Base-by-base conservation (phyloP, 2,797 vertebrate genomes). In the Salarias fasciatus region DNA sequence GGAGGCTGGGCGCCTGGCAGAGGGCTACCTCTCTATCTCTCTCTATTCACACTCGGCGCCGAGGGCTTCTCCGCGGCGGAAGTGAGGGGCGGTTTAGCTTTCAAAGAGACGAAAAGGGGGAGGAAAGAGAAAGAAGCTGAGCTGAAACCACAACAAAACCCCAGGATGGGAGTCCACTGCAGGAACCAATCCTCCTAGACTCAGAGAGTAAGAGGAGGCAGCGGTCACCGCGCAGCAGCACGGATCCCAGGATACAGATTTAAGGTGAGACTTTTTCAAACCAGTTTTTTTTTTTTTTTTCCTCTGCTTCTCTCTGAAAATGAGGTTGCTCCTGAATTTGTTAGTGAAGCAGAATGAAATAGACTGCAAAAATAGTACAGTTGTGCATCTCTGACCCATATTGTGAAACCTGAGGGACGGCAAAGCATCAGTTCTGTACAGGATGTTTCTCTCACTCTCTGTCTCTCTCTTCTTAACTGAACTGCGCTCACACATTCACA, bases 211-310 rank as follows among this genome's bases (percentile, higher is more conserved):
- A 6, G 50, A 69, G 60, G 59, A 68, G 68, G 58, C 74, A 75
- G 57, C 53, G 40, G 62, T 59, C 69, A 71, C 66, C 67, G 67
- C 65, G 58, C 50, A 72, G 64, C 54, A 61, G 56, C 72, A 29
- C 68, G 41, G 57, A 41, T 48, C 55, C 56, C 50, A 79, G 44
- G 63, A 63, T 11, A 54, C 53, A 78, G 36, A 83, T 79, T 80
- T 49, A 86, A 89, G 90, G 90, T 91, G 80, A 88, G 88, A 74
- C 62, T 77, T 82, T 77, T 66, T 53, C 3, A 56, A 56, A 40
- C 15, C 43, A 43, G 46, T 35, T 9, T 35, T 35, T 35, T 35
- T 35, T 35, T 35, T 35, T 35, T 35, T 35, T 35, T 31, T 31
- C 31, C 58, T 78, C 14, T 63, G 46, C 56, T 53, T 72, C 11